Base-by-base conservation (phyloP, 2,113 vertebrate genomes). In the Butorides virescens region DNA sequence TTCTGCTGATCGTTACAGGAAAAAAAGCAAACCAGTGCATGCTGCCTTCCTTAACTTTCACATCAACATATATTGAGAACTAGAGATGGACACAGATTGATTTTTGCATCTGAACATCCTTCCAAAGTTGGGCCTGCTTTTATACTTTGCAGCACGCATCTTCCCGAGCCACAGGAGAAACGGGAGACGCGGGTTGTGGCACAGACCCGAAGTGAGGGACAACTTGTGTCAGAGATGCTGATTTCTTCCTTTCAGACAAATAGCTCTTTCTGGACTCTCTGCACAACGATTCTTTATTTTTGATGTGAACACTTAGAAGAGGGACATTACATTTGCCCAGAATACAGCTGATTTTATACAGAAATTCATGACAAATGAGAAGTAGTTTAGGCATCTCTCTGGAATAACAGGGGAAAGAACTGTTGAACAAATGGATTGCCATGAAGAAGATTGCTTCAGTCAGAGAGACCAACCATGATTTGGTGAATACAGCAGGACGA, bases 231-330 rank as follows among this genome's bases (percentile, higher is more conserved):
- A 1, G 25, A 82, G 75, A 46, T n/a, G 61, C 10, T 27, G 56
- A 75, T 93, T 91, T 65, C 66, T 91, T 90, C 26, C 49, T 85
- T 92, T 87, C 49, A 75, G 44, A 67, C 27, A 89, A 94, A 72
- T 21, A 70, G 29, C 17, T 87, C 32, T 65, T 89, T 78, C 65
- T 87, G 58, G 36, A 49, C 34, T 29, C 26, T 63, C 68, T 81
- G 52, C 22, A 73, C 36, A 87, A 53, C 0, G 2, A 62, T 46
- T 74, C 42, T 55, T 80, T 49, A 42, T 44, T 83, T 87, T 91
- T 92, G 56, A 36, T 72, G 27, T 68, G 71, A 91, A 75, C 23
- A 6, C 37, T 80, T 67, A 22, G n/a, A 63, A 92, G 25, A 84
- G 7, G 15, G 42, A 85, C 47, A 44, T 62, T 9, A 13, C 15